Evolutionary conservation across 92 coral and sea anemone species (phyloP).

Genomic region (Galaxea fascicularis): DNA sequence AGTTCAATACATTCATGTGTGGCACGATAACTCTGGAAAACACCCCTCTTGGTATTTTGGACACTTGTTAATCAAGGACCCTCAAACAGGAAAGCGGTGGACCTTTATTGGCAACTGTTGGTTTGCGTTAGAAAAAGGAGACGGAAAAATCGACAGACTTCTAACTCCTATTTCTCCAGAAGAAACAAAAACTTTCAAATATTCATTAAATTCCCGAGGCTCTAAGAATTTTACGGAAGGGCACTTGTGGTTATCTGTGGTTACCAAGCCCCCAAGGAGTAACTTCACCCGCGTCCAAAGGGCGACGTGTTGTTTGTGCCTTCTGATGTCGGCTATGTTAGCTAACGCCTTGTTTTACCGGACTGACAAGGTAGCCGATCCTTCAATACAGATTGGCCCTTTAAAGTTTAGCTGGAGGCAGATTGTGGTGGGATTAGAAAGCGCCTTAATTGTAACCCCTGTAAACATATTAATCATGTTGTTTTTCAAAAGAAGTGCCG

Average conservation of each 20-base stretch:
- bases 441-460: slow-evolving; percentile 81
- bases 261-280: slow-evolving; percentile 77
- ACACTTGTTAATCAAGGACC: slow-evolving; percentile 48
- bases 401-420: slow-evolving; percentile 83
- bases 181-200: slow-evolving; percentile 65
- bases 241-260: slow-evolving; percentile 85
- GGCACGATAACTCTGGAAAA: slow-evolving; percentile 75
- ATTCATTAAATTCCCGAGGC: slow-evolving; percentile 60
- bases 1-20: slow-evolving; percentile 64
- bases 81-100: slow-evolving; percentile 50
- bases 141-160: slow-evolving; percentile 75
- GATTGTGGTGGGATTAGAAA: slow-evolving; percentile 69
- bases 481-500: background rate
- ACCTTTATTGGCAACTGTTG: slow-evolving; percentile 71
- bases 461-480: slow-evolving; percentile 35
- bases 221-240: slow-evolving; percentile 79
- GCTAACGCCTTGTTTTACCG: slow-evolving; percentile 86
- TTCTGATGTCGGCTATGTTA: slow-evolving; percentile 78
- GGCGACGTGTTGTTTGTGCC: slow-evolving; percentile 78
- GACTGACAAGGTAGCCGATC: slow-evolving; percentile 52
- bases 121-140: slow-evolving; percentile 80
- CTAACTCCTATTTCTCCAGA: slow-evolving; percentile 60
- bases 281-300: slow-evolving; percentile 83
- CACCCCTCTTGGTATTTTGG: slow-evolving; percentile 74
- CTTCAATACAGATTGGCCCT: slow-evolving; percentile 85